Evolutionary conservation across 1,140 invertebrate genomes (phyloP).

Genomic region (Hermetia illucens): DNA sequence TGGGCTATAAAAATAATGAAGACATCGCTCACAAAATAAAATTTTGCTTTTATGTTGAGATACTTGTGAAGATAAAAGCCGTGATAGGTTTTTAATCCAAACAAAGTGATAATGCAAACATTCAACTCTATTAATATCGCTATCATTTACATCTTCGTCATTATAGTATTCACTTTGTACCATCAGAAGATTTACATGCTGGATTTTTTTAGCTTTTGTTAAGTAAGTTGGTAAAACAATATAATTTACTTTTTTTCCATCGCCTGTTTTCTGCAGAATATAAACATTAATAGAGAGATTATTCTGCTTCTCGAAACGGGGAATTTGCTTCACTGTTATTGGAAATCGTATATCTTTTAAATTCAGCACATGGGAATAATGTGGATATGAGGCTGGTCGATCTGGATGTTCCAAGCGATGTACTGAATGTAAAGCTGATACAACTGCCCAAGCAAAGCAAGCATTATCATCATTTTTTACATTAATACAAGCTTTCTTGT

Average conservation of each 20-base stretch:
- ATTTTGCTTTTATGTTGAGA: conserved; percentile 10
- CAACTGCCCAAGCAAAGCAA: conserved; percentile 18
- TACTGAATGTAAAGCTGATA: conserved; percentile 12
- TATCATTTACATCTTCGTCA: no score
- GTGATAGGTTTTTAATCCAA: conserved; percentile 10
- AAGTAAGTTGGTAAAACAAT: conserved; percentile 2
- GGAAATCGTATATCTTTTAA: no score
- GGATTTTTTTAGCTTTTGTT: neutral
- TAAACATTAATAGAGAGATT: no score
- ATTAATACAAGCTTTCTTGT: conserved; percentile 18
- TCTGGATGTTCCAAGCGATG: no score
- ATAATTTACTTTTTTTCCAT: no score
- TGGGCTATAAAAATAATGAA: conserved; percentile 11
- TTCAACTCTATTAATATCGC: no score
- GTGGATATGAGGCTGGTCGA: no score
- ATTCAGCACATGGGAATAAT: no score
- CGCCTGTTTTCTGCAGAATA: no score
- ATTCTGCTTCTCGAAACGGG: no score
- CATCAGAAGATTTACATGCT: conserved; percentile 7
- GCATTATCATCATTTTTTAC: conserved; percentile 15
- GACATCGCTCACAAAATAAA: conserved; percentile 15
- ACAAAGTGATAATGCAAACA: conserved; percentile 7
- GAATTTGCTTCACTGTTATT: no score
- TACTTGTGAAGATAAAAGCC: conserved; percentile 12
- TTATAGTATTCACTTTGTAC: no score